A percentile compares a stretch with the other conserved stretches of the same genome.
Conservation (phyloP, 1,140 invertebrate species). For the Zelostemma sp. region DNA sequence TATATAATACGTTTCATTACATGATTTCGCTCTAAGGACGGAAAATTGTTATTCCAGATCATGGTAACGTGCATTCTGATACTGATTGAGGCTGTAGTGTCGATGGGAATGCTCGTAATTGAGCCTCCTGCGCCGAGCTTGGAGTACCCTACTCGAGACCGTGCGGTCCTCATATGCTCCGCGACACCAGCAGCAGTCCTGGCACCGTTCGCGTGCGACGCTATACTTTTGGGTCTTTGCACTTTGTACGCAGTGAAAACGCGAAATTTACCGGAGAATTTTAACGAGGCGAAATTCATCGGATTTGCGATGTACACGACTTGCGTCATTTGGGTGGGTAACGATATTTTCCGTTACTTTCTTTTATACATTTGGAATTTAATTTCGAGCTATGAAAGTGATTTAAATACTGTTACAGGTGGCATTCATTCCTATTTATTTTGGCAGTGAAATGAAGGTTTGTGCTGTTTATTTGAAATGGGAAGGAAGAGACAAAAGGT, state of each 20-base stretch:
- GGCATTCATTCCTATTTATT: slow-evolving; percentile 90
- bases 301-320: slow-evolving; percentile 92
- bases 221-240: slow-evolving; percentile 83
- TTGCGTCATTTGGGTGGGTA: slow-evolving; percentile 90
- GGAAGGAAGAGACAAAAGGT: background rate
- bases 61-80: slow-evolving; percentile 78
- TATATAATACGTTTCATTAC: too few relatives aligned
- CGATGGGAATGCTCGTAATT: slow-evolving; percentile 77
- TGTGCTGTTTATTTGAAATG: background rate
- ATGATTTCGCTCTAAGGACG: background rate
- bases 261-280: slow-evolving; percentile 89
- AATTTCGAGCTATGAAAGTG: too few relatives aligned
- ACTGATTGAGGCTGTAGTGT: slow-evolving; percentile 78
- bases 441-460: slow-evolving; percentile 79
- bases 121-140: slow-evolving; percentile 77
- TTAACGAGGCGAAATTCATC: slow-evolving; percentile 89
- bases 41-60: slow-evolving; percentile 67
- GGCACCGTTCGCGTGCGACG: slow-evolving; percentile 83
- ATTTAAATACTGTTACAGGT: too few relatives aligned
- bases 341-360: too few relatives aligned
- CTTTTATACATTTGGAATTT: too few relatives aligned
- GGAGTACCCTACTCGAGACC: slow-evolving; percentile 72
- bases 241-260: slow-evolving; percentile 90
- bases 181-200: slow-evolving; percentile 79
- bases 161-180: slow-evolving; percentile 79